Base-by-base conservation (phyloP, 37 sponge, comb jelly and placozoan species). In the Agelas oroides region DNA sequence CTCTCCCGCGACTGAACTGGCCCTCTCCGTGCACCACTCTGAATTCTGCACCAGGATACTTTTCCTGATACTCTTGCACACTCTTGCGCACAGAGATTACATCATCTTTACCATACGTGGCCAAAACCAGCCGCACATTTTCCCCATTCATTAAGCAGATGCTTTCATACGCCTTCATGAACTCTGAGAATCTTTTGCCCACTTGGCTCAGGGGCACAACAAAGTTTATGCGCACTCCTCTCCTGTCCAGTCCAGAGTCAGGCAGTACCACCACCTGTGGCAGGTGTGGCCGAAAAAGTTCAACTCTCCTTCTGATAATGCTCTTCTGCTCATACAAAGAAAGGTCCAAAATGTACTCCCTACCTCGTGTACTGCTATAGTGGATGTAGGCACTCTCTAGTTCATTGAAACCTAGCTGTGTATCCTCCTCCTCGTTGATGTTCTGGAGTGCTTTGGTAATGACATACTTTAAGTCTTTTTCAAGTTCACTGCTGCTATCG, bases 141-240 rank as follows among this genome's bases (percentile, higher is more conserved):
- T 83, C 80, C 32, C 83, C 31, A 24, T 25, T 38, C 24, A 36
- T 20, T 0, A 92, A 46, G 20, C 64, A 65, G 0, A 70, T 30
- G 35, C 65, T 54, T 38, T 87, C 92, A 59, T 87, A 92, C 40
- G 72, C 83, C 27, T 25, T 56, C 70, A 92, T 35, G 40, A 92
- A 92, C 19, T 79, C 80, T 31, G 24, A 23, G 35, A 87, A 84
- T 11, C 92, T 54, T 0, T 21, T 28, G n/a, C 39, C 36, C 2
- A 92, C 92, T 2, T 78, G 62, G 61, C 32, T 77, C 13, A 92
- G n/a, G n/a, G 88, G 88, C 12, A 83, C 76, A 21, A 87, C 60
- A 24, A 92, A 56, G 55, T 81, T 68, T 12, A 92, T 54, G 16
- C 36, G 33, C 0, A 16, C 52, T 1, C 36, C 24, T 14, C 28